Conservation (phyloP, 2,797 vertebrate species). For the Neosilurus mollespiculum region DNA sequence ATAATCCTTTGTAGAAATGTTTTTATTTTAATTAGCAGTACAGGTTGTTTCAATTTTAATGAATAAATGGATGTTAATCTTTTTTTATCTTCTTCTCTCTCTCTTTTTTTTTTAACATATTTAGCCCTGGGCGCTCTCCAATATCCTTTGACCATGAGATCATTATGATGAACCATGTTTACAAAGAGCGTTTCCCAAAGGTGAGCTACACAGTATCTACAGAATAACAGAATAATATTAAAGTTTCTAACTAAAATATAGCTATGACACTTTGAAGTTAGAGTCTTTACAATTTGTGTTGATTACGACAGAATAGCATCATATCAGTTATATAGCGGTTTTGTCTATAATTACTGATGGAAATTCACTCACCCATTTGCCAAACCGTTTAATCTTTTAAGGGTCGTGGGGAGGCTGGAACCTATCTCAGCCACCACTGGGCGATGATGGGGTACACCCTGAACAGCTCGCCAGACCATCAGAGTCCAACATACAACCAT, state of each 20-base stretch:
- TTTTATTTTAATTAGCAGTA: neutral
- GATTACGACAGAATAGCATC: neutral
- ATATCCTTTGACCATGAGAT: constrained; percentile 97
- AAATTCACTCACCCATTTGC: neutral
- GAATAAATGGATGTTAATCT: neutral
- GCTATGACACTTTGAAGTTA: too few relatives aligned
- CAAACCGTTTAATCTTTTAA: too few relatives aligned
- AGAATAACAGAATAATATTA: neutral
- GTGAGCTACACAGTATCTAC: constrained; percentile 66
- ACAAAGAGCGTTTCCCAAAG: constrained; percentile 99
- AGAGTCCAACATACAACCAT: too few relatives aligned
- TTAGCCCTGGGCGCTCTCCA: constrained; percentile 91
- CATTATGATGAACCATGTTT: constrained; percentile 99
- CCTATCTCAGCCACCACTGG: too few relatives aligned
- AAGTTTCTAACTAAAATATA: neutral
- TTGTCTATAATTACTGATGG: too few relatives aligned
- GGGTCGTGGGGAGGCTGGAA: too few relatives aligned
- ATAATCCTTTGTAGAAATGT: neutral
- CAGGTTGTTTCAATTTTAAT: neutral
- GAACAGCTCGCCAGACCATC: too few relatives aligned
- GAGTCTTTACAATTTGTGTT: neutral
- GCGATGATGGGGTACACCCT: too few relatives aligned
- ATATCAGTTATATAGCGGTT: neutral
- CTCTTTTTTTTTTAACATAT: neutral
- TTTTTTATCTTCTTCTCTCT: neutral